Conservation (phyloP, 2,113 vertebrate species). For the Psittacula cyanocephala region DNA sequence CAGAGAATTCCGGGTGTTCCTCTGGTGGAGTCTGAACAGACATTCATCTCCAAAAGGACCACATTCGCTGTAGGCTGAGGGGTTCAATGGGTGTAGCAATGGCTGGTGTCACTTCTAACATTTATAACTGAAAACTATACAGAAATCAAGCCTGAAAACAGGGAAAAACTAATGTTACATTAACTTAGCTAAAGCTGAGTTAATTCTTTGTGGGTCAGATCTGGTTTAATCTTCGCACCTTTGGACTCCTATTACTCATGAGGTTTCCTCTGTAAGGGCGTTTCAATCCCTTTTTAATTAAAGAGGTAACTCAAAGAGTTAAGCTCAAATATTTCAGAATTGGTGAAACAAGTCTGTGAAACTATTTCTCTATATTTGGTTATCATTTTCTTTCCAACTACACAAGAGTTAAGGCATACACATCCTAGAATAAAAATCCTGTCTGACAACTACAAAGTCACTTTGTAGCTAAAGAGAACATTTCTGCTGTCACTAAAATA, state of each 20-base stretch:
- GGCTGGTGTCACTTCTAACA: neutral
- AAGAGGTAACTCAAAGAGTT: neutral
- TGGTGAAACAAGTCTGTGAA: neutral
- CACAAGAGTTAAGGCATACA: neutral
- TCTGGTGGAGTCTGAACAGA: neutral
- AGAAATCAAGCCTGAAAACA: neutral
- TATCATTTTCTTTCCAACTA: neutral
- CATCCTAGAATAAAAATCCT: neutral
- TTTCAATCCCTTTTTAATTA: neutral
- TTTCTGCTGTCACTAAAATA: constrained; percentile 62
- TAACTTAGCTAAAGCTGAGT: neutral
- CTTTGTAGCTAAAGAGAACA: constrained; percentile 30
- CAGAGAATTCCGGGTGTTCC: neutral
- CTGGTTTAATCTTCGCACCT: neutral
- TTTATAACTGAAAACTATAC: neutral
- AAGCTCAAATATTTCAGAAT: neutral
- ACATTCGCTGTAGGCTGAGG: neutral
- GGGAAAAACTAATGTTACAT: neutral
- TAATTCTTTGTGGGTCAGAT: neutral
- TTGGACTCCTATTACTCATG: neutral
- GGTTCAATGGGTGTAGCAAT: neutral
- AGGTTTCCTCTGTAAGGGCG: neutral
- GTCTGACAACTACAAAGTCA: neutral
- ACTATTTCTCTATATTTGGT: neutral
- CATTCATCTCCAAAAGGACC: neutral